Percentiles rank a stretch among this genome's conserved stretches.
Evolutionary conservation across 2,797 vertebrate genomes (phyloP).

Genomic region (Enteromius afrohamiltoni): DNA sequence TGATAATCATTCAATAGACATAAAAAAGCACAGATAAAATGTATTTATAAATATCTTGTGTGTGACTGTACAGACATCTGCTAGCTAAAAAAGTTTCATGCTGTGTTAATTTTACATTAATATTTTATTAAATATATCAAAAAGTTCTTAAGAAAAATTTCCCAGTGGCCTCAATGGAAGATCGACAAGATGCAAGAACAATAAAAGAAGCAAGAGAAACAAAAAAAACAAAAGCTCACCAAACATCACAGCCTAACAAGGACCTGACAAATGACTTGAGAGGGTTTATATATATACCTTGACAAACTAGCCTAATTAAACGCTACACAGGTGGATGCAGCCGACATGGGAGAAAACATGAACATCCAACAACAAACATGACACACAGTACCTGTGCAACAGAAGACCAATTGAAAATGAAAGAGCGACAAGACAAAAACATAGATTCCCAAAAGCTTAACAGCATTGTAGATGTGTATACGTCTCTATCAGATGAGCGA

Average conservation of each 20-base stretch:
- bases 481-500: constrained; percentile 24
- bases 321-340: neutral
- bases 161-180: no score
- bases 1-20: neutral
- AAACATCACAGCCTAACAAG: neutral
- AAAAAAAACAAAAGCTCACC: neutral
- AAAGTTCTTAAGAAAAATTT: neutral
- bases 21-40: neutral
- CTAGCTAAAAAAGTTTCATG: no score
- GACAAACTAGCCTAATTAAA: constrained; percentile 16
- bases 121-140: neutral
- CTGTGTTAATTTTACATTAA: neutral
- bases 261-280: neutral
- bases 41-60: neutral
- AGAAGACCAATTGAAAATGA: constrained; percentile 4
- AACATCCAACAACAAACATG: neutral
- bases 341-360: neutral
- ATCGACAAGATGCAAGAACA: neutral
- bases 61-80: neutral
- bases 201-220: neutral
- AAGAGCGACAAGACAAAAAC: constrained; percentile 6
- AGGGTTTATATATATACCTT: neutral
- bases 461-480: constrained; percentile 22
- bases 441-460: neutral
- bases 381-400: neutral